A percentile compares a stretch with the other conserved stretches of the same genome.
phyloP scores from a whole-genome alignment of 2,797 vertebrate species.

The Oryzias dopingdopingensis region DNA sequence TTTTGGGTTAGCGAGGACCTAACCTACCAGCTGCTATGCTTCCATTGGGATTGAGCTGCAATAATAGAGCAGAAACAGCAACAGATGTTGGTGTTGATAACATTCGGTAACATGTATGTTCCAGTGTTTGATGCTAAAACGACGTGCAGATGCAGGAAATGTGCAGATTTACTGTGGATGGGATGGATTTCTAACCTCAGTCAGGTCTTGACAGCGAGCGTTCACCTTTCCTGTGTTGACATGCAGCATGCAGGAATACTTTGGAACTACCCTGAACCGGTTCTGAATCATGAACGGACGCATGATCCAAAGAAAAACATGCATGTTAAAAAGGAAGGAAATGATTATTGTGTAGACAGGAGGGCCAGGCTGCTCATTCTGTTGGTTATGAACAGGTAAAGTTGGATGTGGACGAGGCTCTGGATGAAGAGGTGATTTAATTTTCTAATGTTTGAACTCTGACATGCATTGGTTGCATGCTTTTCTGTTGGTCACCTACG shows the following conservation, averaged over 20 bases:
- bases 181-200: constrained; percentile 29
- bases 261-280: constrained; percentile 1
- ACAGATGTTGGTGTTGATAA: background rate
- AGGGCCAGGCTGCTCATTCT: background rate
- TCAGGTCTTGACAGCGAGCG: constrained; percentile 25
- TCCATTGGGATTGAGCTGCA: constrained; percentile 61
- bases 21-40: constrained; percentile 48
- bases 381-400: background rate
- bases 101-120: background rate
- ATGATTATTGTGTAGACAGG: background rate
- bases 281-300: constrained; percentile 34
- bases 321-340: background rate
- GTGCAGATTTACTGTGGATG: constrained; percentile 9
- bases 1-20: background rate
- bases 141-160: constrained; percentile 5
- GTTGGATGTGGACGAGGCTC: background rate
- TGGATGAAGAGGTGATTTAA: background rate
- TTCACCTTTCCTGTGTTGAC: constrained; percentile 34
- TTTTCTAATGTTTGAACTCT: too few species aligned
- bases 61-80: constrained; percentile 24
- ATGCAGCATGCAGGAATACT: constrained; percentile 52
- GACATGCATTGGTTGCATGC: too few species aligned
- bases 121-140: background rate
- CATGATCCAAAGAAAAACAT: constrained; percentile 19
- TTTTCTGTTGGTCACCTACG: constrained; percentile 77